Base-by-base conservation (phyloP, 92 coral and sea anemone species). In the Parazoanthus atlanticus region DNA sequence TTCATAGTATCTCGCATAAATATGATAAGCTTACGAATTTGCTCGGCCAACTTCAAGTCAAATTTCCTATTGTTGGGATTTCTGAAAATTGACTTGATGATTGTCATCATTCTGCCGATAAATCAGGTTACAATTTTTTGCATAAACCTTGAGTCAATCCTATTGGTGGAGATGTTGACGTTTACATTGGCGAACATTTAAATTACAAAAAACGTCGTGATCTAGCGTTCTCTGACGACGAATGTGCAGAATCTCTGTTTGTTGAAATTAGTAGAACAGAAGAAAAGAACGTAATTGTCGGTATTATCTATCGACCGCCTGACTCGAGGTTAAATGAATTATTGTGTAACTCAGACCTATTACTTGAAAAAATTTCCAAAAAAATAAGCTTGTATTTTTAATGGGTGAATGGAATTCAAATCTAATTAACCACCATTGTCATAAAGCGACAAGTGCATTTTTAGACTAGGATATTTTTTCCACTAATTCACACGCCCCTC, bases 401-500 rank as follows among this genome's bases (percentile, higher is more conserved):
- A 80, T 81, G 81, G 91, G 74, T 43, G 83, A 88, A 21, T 88
- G 36, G 32, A 89, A 89, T 66, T 77, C 81, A 23, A 89, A 89
- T 74, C 58, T 89, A 49, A 71, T 82, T 28, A 71, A 81, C 38
- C 88, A 82, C 71, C 54, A 70, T 46, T 72, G 29, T 13, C 88
- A 81, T 72, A 64, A 89, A 82, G 86, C 36, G 23, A 89, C 91
- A 46, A 82, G 88, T 82, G 81, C 52, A 23, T 89, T 89, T 31
- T 74, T 89, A 36, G 91, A 88, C 90, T 7, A 78, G 82, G 58
- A 76, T 76, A 85, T 61, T 76, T 30, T 34, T 86, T 43, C 75
- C 75, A n/a, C 75, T 79, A 0, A 88, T 88, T 31, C n/a, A 88
- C 90, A 16, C 91, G 91, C 31, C 88, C 91, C 65, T 72, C 91